Conservation (phyloP, 2,797 vertebrate genomes). For the Siniperca undulata region DNA sequence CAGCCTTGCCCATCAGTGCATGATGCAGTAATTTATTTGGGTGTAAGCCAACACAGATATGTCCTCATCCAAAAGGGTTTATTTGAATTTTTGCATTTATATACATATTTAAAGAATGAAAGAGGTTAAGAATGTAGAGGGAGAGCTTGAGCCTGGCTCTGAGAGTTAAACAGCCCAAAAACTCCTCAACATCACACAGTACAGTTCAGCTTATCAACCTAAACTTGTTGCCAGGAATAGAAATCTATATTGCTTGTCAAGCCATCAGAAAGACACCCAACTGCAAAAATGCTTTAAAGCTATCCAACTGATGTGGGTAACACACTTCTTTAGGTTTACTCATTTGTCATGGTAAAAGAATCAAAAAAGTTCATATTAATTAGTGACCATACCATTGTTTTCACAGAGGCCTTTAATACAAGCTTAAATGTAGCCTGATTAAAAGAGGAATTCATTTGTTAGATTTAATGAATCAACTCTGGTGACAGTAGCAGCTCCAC, state of each 20-base stretch:
- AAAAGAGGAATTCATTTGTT: background rate
- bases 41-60: no score
- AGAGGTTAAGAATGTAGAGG: background rate
- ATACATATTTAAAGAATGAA: background rate
- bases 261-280: background rate
- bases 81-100: background rate
- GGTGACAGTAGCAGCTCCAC: slow-evolving; percentile 27
- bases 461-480: background rate
- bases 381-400: background rate
- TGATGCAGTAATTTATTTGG: background rate
- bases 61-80: background rate
- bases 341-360: background rate
- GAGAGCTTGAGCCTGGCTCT: background rate
- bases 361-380: background rate
- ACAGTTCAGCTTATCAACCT: background rate
- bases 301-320: background rate
- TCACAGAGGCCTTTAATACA: background rate
- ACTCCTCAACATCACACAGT: background rate
- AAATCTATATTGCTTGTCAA: background rate
- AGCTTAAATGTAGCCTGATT: background rate
- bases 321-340: background rate
- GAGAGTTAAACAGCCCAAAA: no score
- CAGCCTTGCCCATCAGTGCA: background rate
- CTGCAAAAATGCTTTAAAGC: background rate
- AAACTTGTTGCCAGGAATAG: background rate